A percentile compares a stretch with the other conserved stretches of the same genome.
These are phyloP conservation scores for Drosophila limbata DNA, from an alignment of 2,888 invertebrate genomes.

Conservation along the genomic window DNA sequence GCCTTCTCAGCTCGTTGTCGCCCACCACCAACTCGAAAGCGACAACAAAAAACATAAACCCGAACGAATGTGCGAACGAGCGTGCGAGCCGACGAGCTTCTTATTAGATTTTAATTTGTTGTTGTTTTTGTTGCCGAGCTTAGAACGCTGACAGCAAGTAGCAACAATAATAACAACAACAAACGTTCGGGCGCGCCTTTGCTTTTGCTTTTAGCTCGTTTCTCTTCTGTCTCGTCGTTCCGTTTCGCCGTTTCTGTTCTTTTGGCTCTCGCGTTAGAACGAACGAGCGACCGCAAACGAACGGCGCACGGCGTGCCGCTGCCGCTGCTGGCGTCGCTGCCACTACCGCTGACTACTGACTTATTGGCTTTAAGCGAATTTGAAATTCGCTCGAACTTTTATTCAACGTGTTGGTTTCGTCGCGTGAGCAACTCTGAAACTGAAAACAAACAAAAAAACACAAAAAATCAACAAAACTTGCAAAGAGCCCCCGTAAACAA, in stretches of 20 bases:
- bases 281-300: constrained; percentile 15
- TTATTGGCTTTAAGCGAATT: constrained; percentile 80
- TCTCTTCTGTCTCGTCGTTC: constrained; percentile 33
- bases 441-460: constrained; percentile 50
- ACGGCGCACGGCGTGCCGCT: constrained; percentile 29
- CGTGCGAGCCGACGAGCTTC: constrained; percentile 54
- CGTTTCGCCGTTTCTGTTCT: constrained; percentile 56
- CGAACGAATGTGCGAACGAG: constrained; percentile 26
- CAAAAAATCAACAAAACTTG: constrained; percentile 42
- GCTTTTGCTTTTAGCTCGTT: constrained; percentile 37
- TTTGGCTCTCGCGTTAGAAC: constrained; percentile 56
- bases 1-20: constrained; percentile 45
- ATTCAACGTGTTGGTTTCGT: constrained; percentile 80
- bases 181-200: constrained; percentile 66
- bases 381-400: constrained; percentile 77
- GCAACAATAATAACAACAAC: constrained; percentile 26
- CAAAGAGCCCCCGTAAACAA: constrained; percentile 41
- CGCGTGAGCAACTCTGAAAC: constrained; percentile 78
- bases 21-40: constrained; percentile 30
- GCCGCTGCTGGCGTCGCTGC: constrained; percentile 24
- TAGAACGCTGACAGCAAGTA: constrained; percentile 49
- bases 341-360: constrained; percentile 49
- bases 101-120: constrained; percentile 61
- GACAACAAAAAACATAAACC: constrained; percentile 20
- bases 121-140: constrained; percentile 48